A percentile compares a stretch with the other conserved stretches of the same genome.
phyloP scores from a whole-genome alignment of 2,797 vertebrate genomes.

The Galago senegalensis region DNA sequence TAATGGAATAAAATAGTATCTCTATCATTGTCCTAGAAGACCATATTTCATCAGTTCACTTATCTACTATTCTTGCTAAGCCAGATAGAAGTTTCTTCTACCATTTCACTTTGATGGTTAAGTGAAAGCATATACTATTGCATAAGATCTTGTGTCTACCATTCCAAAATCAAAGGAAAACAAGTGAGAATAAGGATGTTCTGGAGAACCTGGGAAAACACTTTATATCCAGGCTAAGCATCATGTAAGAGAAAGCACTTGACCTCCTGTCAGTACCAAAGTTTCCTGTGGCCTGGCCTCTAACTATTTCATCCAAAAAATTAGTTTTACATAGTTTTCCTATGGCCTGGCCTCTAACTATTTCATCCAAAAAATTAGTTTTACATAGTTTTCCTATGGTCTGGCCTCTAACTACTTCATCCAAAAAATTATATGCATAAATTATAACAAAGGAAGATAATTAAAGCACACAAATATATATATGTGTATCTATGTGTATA shows the following conservation, averaged over 20 bases:
- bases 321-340: too few relatives aligned
- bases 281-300: background rate
- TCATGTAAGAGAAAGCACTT: background rate
- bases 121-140: background rate
- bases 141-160: background rate
- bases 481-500: too few relatives aligned
- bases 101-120: background rate
- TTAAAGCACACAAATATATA: background rate
- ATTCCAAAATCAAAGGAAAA: background rate
- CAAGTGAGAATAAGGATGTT: background rate
- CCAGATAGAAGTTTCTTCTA: background rate
- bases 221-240: background rate
- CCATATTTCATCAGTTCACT: background rate
- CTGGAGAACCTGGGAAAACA: background rate
- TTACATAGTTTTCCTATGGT: background rate
- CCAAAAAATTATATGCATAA: background rate
- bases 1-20: too few relatives aligned
- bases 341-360: background rate
- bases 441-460: background rate
- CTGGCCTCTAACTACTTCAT: background rate
- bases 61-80: background rate
- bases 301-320: too few relatives aligned
- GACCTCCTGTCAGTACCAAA: background rate
- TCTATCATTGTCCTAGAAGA: background rate
- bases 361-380: background rate